A percentile compares a stretch with the other conserved stretches of the same genome.
phyloP scores from a whole-genome alignment of 2,113 vertebrate species.

The Ranitomeya variabilis region DNA sequence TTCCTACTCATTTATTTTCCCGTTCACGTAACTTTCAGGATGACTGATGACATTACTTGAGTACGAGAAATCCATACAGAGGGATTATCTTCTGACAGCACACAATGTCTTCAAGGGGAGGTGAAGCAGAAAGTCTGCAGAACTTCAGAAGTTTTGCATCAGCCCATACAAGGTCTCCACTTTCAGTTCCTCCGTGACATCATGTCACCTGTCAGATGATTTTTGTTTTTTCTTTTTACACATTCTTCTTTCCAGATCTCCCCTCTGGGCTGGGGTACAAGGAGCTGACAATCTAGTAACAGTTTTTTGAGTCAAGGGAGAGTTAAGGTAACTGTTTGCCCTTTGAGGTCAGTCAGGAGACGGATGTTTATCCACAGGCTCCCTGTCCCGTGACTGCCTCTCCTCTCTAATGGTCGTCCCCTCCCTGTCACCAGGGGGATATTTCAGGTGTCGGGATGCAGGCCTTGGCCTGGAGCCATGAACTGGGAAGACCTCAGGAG shows the following conservation, averaged over 20 bases:
- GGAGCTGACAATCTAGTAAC: conserved; percentile 43
- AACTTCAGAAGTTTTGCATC: not conserved
- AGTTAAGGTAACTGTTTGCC: conserved; percentile 50
- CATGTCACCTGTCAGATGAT: not conserved
- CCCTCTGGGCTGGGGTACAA: not conserved
- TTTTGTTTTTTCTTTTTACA: not conserved
- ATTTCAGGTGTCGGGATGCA: conserved; percentile 58
- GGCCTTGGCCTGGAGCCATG: conserved; percentile 34
- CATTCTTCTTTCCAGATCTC: not conserved
- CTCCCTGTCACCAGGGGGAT: conserved; percentile 47
- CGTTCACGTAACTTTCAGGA: not conserved
- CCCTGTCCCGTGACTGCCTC: conserved; percentile 53
- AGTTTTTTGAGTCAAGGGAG: not conserved
- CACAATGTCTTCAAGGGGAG: not conserved
- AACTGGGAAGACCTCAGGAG: conserved; percentile 48
- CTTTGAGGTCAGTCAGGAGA: conserved; percentile 53
- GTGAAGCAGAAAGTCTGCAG: not conserved
- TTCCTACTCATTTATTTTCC: not conserved
- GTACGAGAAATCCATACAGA: conserved; percentile 32
- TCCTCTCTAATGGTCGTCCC: conserved; percentile 39
- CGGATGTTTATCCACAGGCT: conserved; percentile 57
- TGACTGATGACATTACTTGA: conserved; percentile 16
- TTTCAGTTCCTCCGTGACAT: not conserved
- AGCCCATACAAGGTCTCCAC: not conserved
- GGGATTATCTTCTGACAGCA: not conserved